Conservation (phyloP, 2,113 vertebrate genomes). For the Neodontobutis hainanensis region DNA sequence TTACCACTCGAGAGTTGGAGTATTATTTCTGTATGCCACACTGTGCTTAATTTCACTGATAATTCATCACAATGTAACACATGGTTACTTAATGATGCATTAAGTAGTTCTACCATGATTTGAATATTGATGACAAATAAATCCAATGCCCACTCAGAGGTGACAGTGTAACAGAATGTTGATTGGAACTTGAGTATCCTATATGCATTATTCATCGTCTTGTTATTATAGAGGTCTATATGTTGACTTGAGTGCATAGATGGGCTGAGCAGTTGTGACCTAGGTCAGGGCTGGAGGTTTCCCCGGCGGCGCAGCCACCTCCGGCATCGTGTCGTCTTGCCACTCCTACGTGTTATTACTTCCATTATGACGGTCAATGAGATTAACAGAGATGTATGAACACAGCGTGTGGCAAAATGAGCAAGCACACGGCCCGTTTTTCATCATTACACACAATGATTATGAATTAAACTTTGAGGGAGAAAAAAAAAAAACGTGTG, state of each 20-base stretch:
- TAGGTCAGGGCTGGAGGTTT: not conserved
- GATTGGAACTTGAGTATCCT: not conserved
- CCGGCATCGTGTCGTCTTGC: conserved; percentile 2
- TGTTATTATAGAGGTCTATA: conserved; percentile 11
- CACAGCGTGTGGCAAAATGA: conserved; percentile 66
- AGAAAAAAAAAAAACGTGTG: conserved; percentile 15
- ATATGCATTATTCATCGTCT: conserved; percentile 12
- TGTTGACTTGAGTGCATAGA: not conserved
- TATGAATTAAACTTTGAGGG: conserved; percentile 70
- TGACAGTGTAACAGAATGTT: not conserved
- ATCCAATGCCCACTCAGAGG: not conserved
- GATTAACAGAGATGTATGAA: conserved; percentile 77
- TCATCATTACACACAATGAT: conserved; percentile 77
- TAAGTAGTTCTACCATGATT: not conserved
- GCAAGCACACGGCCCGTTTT: conserved; percentile 62
- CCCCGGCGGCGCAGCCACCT: not conserved
- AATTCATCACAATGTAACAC: not conserved
- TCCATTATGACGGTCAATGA: conserved; percentile 57
- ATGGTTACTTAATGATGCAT: not conserved
- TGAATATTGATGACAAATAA: not conserved
- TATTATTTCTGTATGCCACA: not conserved
- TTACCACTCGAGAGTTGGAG: not conserved
- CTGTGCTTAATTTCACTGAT: conserved; percentile 1
- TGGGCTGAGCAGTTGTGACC: not conserved
- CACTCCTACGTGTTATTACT: conserved; percentile 34